Base-by-base conservation (phyloP, 2,113 vertebrate species). In the Syrrhaptes paradoxus region DNA sequence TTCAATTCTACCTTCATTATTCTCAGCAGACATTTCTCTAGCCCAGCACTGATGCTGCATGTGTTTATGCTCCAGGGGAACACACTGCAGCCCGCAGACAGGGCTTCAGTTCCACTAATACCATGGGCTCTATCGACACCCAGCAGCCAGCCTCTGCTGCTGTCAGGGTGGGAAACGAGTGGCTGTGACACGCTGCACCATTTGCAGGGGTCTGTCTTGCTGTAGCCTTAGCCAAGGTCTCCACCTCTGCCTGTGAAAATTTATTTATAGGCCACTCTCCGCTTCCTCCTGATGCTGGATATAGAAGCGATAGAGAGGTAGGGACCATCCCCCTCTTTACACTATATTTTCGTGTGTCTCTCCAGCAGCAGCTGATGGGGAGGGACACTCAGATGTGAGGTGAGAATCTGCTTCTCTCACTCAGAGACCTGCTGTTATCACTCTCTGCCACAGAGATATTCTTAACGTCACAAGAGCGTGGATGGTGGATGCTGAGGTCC, bases 121-220 rank as follows among this genome's bases (percentile, higher is more conserved):
- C 34, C 38, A 5, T 7, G 46, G 32, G 36, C 25, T 78, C 82
- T 75, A 0, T 17, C 73, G 52, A 14, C 57, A 75, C 25, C 34
- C 86, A 55, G 38, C 24, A 82, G 26, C 25, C 57, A 57, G 18
- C 13, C 21, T n/a, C 28, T 88, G 67, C n/a, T 61, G 24, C 72
- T 80, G 36, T 34, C 63, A 57, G 43, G 34, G 57, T 63, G 75
- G 32, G 63, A 76, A 83, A 55, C 0, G 0, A 72, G 59, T 19
- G 62, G 13, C 20, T 55, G 63, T 34, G 83, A 46, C 58, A 28
- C 3, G 3, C 21, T 26, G 19, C 36, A 63, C 43, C 0, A 0
- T 28, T 65, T 65, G 43, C 81, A 31, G 46, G 66, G 68, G 8
- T 52, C 77, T 74, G n/a, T 12, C 26, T 66, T 25, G 41, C 61